phyloP scores from a whole-genome alignment of 2,797 vertebrate genomes.

The Anolis apletophallus region DNA sequence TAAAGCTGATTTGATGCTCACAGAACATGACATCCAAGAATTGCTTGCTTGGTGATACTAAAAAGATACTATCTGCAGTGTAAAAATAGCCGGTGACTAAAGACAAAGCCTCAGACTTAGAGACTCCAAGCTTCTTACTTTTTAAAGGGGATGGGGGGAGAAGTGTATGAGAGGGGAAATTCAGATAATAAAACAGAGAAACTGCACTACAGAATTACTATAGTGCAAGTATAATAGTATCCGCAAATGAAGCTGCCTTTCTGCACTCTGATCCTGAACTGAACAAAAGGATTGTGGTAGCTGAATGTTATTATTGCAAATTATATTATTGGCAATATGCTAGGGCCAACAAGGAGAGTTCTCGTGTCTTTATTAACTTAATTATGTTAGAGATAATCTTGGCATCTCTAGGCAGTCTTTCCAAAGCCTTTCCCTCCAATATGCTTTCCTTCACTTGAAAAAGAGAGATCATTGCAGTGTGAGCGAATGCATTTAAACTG shows the following conservation, averaged over 20 bases:
- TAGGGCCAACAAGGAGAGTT: slow-evolving; percentile 14
- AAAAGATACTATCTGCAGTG: slow-evolving; percentile 65
- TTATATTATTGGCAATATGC: slow-evolving; percentile 33
- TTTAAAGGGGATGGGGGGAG: slow-evolving; percentile 46
- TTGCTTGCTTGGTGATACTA: slow-evolving; percentile 56
- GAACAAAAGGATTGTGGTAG: slow-evolving; percentile 45
- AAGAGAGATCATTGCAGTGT: neutral
- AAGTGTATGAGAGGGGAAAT: slow-evolving; percentile 41
- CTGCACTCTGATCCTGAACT: neutral
- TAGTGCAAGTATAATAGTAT: slow-evolving; percentile 33
- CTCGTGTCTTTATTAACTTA: neutral
- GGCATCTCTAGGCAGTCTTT: neutral
- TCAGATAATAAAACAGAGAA: slow-evolving; percentile 55
- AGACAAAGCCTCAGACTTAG: slow-evolving; percentile 58
- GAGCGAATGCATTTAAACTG: neutral
- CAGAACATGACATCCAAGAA: slow-evolving; percentile 51
- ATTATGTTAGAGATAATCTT: neutral
- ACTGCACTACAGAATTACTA: slow-evolving; percentile 43
- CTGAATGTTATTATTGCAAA: slow-evolving; percentile 25
- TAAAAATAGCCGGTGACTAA: slow-evolving; percentile 55
- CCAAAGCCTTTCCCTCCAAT: neutral
- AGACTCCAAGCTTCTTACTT: slow-evolving; percentile 58
- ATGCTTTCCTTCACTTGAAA: neutral
- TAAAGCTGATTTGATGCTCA: slow-evolving; percentile 47
- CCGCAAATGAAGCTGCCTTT: slow-evolving; percentile 37